Evolutionary conservation across 1,140 invertebrate species (phyloP).

Genomic region (Megathymus violae): DNA sequence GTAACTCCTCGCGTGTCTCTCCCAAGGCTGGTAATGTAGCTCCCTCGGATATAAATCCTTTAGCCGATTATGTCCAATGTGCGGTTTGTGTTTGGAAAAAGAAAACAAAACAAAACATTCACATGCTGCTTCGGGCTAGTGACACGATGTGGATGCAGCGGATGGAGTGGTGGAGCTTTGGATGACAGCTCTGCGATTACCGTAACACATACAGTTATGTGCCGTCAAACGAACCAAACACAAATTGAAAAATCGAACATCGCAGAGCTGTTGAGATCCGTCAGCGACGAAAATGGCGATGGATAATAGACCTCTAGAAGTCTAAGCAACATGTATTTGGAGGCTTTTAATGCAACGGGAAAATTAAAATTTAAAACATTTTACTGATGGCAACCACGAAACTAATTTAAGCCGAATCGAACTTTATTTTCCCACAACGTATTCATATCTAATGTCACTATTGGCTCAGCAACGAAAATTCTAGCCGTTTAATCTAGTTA

Average conservation of each 20-base stretch:
- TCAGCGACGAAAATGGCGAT: conserved; percentile 60
- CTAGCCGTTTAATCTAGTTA: conserved; percentile 38
- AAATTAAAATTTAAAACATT: conserved; percentile 50
- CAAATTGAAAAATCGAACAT: conserved; percentile 34
- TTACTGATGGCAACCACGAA: conserved; percentile 24
- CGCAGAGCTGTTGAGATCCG: conserved; percentile 59
- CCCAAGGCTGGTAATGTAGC: conserved; percentile 77
- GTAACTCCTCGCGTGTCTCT: conserved; percentile 76
- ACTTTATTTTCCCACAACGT: conserved; percentile 63
- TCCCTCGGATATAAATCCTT: conserved; percentile 82
- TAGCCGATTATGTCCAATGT: conserved; percentile 76
- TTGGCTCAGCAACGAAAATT: conserved; percentile 60
- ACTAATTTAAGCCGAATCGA: conserved; percentile 44
- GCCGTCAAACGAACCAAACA: not conserved
- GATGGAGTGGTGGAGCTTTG: conserved; percentile 50
- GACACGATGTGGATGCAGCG: conserved; percentile 76
- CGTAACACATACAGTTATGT: not conserved
- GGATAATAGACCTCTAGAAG: conserved; percentile 67
- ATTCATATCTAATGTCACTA: conserved; percentile 51
- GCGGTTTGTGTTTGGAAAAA: conserved; percentile 81
- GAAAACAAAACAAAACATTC: conserved; percentile 82
- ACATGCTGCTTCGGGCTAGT: conserved; percentile 80
- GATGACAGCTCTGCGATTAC: conserved; percentile 62
- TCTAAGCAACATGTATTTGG: conserved; percentile 69
- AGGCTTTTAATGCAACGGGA: conserved; percentile 60